Conservation (phyloP, 2,888 invertebrate genomes). For the Leptinotarsa juncta region DNA sequence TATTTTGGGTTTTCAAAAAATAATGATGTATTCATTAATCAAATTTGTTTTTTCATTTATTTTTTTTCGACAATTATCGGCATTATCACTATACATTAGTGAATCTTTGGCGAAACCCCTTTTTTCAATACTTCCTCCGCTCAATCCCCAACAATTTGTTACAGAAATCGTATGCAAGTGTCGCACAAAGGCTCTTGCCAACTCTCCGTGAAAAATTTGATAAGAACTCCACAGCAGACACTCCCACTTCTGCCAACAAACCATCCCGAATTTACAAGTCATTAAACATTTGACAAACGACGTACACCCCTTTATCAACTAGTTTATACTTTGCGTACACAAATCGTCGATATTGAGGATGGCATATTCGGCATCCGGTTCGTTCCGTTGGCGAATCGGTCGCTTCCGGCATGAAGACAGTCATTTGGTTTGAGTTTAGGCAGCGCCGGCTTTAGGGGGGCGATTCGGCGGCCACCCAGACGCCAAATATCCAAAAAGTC, state of each 20-base stretch:
- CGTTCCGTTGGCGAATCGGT: constrained; percentile 56
- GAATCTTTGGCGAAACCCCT: constrained; percentile 39
- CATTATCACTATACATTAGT: constrained; percentile 5
- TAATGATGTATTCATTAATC: too few relatives aligned
- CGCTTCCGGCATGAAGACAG: constrained; percentile 54
- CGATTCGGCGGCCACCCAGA: too few relatives aligned
- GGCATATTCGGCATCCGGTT: constrained; percentile 58
- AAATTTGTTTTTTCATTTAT: too few relatives aligned
- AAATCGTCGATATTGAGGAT: constrained; percentile 53
- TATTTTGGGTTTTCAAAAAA: too few relatives aligned
- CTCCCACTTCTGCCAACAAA: constrained; percentile 51
- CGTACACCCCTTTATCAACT: constrained; percentile 52
- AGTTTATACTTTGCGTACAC: constrained; percentile 57
- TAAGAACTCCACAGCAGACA: constrained; percentile 41
- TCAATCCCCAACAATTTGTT: background rate
- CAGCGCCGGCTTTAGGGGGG: constrained; percentile 22
- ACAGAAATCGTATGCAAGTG: constrained; percentile 38
- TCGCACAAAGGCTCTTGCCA: too few relatives aligned
- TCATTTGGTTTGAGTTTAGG: constrained; percentile 59
- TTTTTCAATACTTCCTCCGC: too few relatives aligned
- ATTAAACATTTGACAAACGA: constrained; percentile 73
- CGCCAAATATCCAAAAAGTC: too few relatives aligned
- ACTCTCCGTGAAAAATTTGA: constrained; percentile 48
- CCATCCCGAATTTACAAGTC: constrained; percentile 69
- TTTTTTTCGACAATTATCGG: too few relatives aligned